Percentiles rank a stretch among this genome's conserved stretches.
These are phyloP conservation scores for Strix aluco DNA, from an alignment of 2,113 vertebrate genomes.

Conservation along the genomic window DNA sequence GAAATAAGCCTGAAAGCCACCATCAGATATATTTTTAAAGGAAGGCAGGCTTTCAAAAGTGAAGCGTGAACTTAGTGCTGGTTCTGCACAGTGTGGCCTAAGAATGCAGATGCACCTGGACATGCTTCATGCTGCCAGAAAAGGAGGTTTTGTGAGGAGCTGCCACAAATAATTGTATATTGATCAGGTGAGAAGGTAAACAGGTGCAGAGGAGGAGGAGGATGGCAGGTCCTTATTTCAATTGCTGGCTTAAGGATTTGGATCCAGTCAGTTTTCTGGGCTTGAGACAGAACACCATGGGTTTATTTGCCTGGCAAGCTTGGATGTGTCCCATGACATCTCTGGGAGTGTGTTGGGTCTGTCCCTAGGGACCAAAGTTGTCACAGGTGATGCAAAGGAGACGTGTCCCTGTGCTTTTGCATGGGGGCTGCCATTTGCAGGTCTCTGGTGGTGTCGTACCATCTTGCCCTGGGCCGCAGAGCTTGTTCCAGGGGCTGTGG, in stretches of 20 bases:
- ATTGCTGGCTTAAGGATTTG: not conserved
- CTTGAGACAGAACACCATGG: not conserved
- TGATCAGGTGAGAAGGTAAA: not conserved
- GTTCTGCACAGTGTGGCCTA: not conserved
- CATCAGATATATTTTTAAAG: not conserved
- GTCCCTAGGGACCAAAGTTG: not conserved
- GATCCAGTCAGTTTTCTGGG: not conserved
- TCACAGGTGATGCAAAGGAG: not conserved
- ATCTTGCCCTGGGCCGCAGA: not conserved
- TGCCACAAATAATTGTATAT: not conserved
- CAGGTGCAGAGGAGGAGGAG: not conserved
- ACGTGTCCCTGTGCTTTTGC: not conserved
- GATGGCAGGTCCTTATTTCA: not conserved
- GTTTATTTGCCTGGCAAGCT: not conserved
- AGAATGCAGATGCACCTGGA: not conserved
- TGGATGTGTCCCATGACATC: not conserved
- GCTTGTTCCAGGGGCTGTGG: not conserved
- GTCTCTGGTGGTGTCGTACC: not conserved
- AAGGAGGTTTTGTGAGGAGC: not conserved
- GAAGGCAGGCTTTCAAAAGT: not conserved
- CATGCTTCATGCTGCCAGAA: not conserved
- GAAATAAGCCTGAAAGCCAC: not conserved
- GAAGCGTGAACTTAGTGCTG: not conserved
- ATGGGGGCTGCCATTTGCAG: not conserved
- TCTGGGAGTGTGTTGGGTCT: fast-evolving